Percentiles rank a stretch among this genome's conserved stretches.
Evolutionary conservation across 2,113 vertebrate genomes (phyloP).

Genomic region (Brachyhypopomus occidentalis): DNA sequence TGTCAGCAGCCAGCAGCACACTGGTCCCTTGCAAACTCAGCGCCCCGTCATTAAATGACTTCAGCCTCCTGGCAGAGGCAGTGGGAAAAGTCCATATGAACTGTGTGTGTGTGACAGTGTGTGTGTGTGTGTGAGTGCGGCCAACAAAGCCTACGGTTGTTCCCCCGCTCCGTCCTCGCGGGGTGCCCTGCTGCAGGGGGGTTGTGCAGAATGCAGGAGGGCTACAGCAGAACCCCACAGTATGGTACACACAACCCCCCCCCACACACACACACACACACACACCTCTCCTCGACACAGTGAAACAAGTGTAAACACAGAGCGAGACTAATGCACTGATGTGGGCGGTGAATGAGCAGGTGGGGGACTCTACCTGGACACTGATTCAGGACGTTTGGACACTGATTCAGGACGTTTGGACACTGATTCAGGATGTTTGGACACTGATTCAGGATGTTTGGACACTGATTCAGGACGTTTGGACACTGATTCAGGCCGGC

Average conservation of each 20-base stretch:
- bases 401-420: constrained; percentile 43
- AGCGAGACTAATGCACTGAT: constrained; percentile 33
- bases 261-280: background rate
- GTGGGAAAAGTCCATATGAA: constrained; percentile 81
- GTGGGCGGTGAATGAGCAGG: constrained; percentile 25
- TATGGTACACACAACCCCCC: background rate
- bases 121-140: constrained; percentile 72
- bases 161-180: constrained; percentile 55
- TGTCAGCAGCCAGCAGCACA: constrained; percentile 74
- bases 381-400: constrained; percentile 31
- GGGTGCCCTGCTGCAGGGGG: constrained; percentile 59
- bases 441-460: constrained; percentile 23
- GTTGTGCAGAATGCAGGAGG: constrained; percentile 57
- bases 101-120: constrained; percentile 71
- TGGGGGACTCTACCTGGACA: constrained; percentile 28
- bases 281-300: background rate
- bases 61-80: constrained; percentile 78
- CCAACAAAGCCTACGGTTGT: constrained; percentile 74
- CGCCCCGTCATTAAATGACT: constrained; percentile 81
- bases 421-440: constrained; percentile 40
- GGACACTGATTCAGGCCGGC: constrained; percentile 46
- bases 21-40: constrained; percentile 79
- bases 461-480: constrained; percentile 37
- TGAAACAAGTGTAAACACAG: background rate
- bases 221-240: constrained; percentile 54